A percentile compares a stretch with the other conserved stretches of the same genome.
These are phyloP conservation scores for Nematostella vectensis DNA, from an alignment of 92 coral and sea anemone species.

Conservation along the genomic window DNA sequence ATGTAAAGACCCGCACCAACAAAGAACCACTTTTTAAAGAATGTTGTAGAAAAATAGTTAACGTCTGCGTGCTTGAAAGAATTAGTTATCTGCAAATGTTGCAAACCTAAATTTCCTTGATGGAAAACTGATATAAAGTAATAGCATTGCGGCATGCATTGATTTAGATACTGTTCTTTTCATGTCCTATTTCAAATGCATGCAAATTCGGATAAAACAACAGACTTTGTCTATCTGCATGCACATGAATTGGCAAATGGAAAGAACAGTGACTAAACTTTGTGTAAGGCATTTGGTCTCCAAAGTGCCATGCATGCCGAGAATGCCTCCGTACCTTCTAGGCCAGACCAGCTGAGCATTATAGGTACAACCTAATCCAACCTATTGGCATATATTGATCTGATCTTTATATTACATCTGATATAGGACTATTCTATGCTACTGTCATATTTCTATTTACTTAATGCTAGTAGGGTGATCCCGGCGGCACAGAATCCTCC, in stretches of 20 bases:
- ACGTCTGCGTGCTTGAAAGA: constrained; percentile 25
- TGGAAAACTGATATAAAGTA: constrained; percentile 30
- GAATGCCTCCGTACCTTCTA: no score
- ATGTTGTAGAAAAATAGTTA: neutral
- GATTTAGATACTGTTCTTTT: neutral
- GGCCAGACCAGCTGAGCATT: constrained; percentile 2
- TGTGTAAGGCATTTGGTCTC: no score
- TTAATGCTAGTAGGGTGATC: constrained; percentile 74
- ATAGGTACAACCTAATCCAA: neutral
- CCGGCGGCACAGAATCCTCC: constrained; percentile 98
- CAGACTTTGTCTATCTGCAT: no score
- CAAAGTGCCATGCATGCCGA: no score
- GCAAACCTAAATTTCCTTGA: constrained; percentile 73
- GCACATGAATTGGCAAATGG: no score
- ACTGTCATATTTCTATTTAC: constrained; percentile 37
- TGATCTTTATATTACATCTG: neutral
- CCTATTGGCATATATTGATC: neutral
- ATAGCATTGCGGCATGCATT: neutral
- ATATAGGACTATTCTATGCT: neutral
- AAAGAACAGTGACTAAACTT: no score
- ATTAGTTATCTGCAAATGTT: constrained; percentile 46
- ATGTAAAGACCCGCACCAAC: no score
- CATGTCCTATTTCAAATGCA: no score
- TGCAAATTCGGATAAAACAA: no score
- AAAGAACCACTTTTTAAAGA: no score